Conservation (phyloP, 92 coral and sea anemone genomes). For the Parazoanthus darwini region DNA sequence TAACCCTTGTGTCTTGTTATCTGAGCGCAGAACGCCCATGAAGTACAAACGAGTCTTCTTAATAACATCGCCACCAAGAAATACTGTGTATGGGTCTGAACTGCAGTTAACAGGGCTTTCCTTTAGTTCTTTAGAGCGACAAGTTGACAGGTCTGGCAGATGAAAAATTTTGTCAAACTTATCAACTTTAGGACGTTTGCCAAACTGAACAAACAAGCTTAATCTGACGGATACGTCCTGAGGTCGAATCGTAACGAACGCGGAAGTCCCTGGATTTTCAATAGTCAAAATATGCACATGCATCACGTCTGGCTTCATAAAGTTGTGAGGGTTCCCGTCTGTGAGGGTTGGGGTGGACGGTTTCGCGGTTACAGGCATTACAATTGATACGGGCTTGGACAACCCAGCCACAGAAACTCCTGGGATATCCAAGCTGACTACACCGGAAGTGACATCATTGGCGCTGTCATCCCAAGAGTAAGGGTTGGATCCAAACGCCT, state of each 20-base stretch:
- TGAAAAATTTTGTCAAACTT: conserved; percentile 5
- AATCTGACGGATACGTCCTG: conserved; percentile 11
- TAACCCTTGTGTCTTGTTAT: background rate
- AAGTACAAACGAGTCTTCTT: conserved; percentile 31
- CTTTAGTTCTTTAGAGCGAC: background rate
- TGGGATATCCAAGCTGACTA: conserved; percentile 10
- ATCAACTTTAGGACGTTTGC: conserved; percentile 25
- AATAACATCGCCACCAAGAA: conserved; percentile 3
- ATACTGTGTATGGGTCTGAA: conserved; percentile 18
- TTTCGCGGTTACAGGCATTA: background rate
- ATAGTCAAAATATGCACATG: conserved; percentile 10
- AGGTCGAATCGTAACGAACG: conserved; percentile 12
- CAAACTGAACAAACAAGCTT: conserved; percentile 15
- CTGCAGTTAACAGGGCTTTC: background rate
- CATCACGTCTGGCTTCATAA: conserved; percentile 18
- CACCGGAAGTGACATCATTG: conserved; percentile 13
- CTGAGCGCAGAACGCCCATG: conserved; percentile 13
- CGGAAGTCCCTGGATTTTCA: background rate
- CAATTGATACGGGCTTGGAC: conserved; percentile 20
- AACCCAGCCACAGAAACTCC: conserved; percentile 19
- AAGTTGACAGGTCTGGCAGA: conserved; percentile 29
- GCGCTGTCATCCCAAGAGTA: conserved; percentile 36
- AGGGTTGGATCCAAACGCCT: conserved; percentile 18
- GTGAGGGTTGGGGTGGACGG: background rate
- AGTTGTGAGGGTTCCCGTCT: background rate